phyloP scores from a whole-genome alignment of 2,888 invertebrate genomes.

The Antitype chi region DNA sequence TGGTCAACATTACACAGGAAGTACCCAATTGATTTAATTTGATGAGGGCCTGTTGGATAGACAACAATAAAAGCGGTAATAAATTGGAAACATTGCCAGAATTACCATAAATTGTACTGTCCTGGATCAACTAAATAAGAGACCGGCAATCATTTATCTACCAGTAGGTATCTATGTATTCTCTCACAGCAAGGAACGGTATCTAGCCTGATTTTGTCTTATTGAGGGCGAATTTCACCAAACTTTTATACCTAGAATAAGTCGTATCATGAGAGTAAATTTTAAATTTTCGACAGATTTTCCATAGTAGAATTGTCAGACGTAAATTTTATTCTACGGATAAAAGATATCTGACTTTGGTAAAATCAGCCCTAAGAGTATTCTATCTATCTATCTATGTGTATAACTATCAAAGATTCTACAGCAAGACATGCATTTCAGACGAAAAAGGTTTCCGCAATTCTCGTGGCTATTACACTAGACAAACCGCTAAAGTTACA shows the following conservation, averaged over 20 bases:
- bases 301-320: too few relatives aligned
- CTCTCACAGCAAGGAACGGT: neutral
- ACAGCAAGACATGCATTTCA: neutral
- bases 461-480: neutral
- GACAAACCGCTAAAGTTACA: neutral
- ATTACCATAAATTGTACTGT: slow-evolving; percentile 38
- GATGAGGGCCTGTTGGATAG: slow-evolving; percentile 23
- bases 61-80: slow-evolving; percentile 41
- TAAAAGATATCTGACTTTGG: too few relatives aligned
- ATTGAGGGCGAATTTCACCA: too few relatives aligned
- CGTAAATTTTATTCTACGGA: too few relatives aligned
- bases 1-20: slow-evolving; percentile 47
- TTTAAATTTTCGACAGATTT: too few relatives aligned
- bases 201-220: too few relatives aligned
- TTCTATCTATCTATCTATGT: too few relatives aligned
- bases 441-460: neutral
- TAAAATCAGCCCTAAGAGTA: too few relatives aligned
- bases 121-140: slow-evolving; percentile 13
- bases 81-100: slow-evolving; percentile 43
- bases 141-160: neutral
- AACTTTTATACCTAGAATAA: too few relatives aligned
- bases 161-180: neutral
- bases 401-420: too few relatives aligned
- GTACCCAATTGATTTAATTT: slow-evolving; percentile 50
- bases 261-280: too few relatives aligned